A percentile compares a stretch with the other conserved stretches of the same genome.
Conservation (phyloP, 2,797 vertebrate species). For the Aphelocoma californica region DNA sequence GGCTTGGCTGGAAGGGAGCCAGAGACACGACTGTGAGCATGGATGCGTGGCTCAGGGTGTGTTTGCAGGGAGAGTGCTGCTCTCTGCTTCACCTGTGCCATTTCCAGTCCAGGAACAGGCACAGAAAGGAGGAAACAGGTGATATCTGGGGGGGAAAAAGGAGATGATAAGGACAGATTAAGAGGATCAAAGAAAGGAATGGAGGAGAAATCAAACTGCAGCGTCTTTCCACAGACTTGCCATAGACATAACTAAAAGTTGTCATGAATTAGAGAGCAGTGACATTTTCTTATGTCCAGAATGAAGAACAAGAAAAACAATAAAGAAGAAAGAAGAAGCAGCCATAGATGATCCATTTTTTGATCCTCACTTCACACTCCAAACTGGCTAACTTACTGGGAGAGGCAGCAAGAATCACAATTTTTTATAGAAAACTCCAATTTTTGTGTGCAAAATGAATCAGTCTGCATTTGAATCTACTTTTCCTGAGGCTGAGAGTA, state of each 20-base stretch:
- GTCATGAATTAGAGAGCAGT: not conserved
- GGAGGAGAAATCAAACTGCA: not conserved
- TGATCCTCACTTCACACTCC: not conserved
- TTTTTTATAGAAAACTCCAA: constrained; percentile 2
- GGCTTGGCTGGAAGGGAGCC: not conserved
- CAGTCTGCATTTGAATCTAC: not conserved
- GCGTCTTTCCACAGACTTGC: not conserved
- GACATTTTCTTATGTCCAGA: not conserved
- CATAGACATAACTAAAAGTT: not conserved
- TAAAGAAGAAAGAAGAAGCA: not conserved
- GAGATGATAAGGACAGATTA: not conserved
- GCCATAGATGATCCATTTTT: not conserved
- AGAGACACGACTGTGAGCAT: not conserved
- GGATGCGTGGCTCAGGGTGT: not conserved
- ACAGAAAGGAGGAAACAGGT: not conserved
- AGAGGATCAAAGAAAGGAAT: not conserved
- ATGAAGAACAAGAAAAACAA: not conserved
- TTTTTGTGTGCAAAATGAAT: not conserved
- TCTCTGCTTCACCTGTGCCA: not conserved
- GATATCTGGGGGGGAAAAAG: accelerated
- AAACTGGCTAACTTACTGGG: not conserved
- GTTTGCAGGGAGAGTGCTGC: not conserved
- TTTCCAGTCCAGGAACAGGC: not conserved
- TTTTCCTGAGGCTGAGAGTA: not conserved
- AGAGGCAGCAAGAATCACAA: not conserved